phyloP scores from a whole-genome alignment of 2,113 vertebrate species.

The Pseudorasbora parva region DNA sequence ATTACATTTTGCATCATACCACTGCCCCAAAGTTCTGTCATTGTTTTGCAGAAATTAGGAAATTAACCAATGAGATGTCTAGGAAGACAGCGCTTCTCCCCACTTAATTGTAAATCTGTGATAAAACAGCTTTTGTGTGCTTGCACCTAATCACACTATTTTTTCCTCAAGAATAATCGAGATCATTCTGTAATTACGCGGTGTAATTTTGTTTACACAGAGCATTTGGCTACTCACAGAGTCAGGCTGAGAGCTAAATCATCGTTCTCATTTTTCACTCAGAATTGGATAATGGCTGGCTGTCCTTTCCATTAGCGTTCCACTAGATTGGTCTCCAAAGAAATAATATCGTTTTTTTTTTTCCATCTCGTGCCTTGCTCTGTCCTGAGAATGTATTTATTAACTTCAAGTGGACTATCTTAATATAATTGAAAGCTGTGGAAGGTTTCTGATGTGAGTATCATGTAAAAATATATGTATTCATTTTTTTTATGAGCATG shows the following conservation, averaged over 20 bases:
- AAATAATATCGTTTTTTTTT: background rate
- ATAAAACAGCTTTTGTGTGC: constrained; percentile 54
- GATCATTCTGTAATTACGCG: constrained; percentile 38
- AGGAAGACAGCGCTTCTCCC: constrained; percentile 42
- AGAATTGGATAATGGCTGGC: constrained; percentile 23
- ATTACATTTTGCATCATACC: constrained; percentile 61
- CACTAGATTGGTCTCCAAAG: constrained; percentile 12
- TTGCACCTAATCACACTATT: constrained; percentile 49
- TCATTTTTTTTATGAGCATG: background rate
- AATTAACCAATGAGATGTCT: constrained; percentile 54
- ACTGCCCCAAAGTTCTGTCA: constrained; percentile 58
- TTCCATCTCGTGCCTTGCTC: background rate
- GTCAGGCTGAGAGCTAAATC: constrained; percentile 34
- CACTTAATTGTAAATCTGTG: constrained; percentile 52
- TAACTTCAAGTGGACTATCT: background rate
- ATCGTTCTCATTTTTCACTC: constrained; percentile 41
- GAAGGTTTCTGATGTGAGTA: background rate
- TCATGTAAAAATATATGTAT: constrained; percentile 1
- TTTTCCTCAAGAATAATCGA: constrained; percentile 38
- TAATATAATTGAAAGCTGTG: background rate
- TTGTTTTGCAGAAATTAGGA: constrained; percentile 56
- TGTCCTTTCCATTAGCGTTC: constrained; percentile 28
- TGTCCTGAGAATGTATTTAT: background rate
- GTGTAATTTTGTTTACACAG: constrained; percentile 53
- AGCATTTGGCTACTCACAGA: constrained; percentile 42